Evolutionary conservation across 2,113 vertebrate species (phyloP).

Genomic region (Gila orcuttii): DNA sequence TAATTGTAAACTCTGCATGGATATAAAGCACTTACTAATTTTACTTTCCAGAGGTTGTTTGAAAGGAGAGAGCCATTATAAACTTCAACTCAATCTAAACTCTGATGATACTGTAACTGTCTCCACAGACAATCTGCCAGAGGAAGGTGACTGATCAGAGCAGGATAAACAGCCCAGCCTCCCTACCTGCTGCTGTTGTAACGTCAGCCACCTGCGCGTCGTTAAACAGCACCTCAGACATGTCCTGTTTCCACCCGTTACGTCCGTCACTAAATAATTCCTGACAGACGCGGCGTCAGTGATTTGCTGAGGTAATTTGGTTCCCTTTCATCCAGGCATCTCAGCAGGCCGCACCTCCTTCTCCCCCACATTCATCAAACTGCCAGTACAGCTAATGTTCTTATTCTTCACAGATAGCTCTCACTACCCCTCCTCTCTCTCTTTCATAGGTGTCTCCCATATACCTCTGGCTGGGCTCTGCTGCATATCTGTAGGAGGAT

Average conservation of each 20-base stretch:
- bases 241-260: conserved; percentile 42
- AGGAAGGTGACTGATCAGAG: conserved; percentile 24
- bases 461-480: background rate
- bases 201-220: conserved; percentile 30
- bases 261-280: conserved; percentile 49
- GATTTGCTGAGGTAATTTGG: conserved; percentile 54
- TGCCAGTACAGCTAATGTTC: conserved; percentile 55
- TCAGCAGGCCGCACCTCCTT: conserved; percentile 39
- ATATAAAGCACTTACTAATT: background rate
- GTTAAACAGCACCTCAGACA: conserved; percentile 24
- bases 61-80: background rate
- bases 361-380: conserved; percentile 59
- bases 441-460: background rate
- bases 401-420: conserved; percentile 49
- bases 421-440: conserved; percentile 8
- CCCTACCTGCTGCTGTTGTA: conserved; percentile 8
- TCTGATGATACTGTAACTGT: background rate
- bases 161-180: background rate
- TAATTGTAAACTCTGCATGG: background rate
- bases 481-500: conserved; percentile 1
- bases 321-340: conserved; percentile 48
- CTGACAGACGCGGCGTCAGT: conserved; percentile 44
- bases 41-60: background rate
- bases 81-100: background rate
- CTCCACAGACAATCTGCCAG: background rate